Base-by-base conservation (phyloP, 2,797 vertebrate genomes). In the Microcaecilia unicolor region DNA sequence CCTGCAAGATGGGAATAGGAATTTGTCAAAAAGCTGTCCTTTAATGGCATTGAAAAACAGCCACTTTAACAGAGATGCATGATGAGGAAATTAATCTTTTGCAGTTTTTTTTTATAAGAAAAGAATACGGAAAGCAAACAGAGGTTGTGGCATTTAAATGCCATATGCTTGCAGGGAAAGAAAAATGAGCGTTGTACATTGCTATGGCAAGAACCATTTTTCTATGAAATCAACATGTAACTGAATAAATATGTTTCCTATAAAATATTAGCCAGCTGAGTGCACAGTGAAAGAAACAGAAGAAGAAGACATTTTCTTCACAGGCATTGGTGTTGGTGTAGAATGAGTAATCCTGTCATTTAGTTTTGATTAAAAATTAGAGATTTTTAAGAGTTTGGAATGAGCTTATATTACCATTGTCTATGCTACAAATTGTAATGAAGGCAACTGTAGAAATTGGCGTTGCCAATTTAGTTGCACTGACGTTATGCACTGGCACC, bases 141-240 rank as follows among this genome's bases (percentile, higher is more conserved):
- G 58, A 47, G 26, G 31, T 47, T 48, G 44, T 58, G 44, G 47
- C 48, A 58, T 63, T 61, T 70, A 26, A 63, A 41, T 50, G 41
- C 21, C 35, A 38, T 37, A 63, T 66, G 44, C 42, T 38, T 61
- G 48, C 39, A 58, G 27, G 23, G 10, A 29, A 62, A 64, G 60
- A 68, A 69, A 70, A 76, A 69, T 48, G 52, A 57, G 37, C 53
- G 58, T 69, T 66, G 35, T 26, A 45, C 38, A 30, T 30, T 44
- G 40, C 59, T 41, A 34, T 48, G 51, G 56, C 38, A 72, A 61
- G 51, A 57, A 36, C 21, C 27, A 64, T 76, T 76, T 72, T 55
- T 71, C 51, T 62, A 57, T 70, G 55, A 66, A 57, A 64, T 67
- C 30, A 61, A 67, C 74, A 70, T 41, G 40, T 63, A 71, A 37